Conservation (phyloP, 2,113 vertebrate species). For the Polypterus bichir region DNA sequence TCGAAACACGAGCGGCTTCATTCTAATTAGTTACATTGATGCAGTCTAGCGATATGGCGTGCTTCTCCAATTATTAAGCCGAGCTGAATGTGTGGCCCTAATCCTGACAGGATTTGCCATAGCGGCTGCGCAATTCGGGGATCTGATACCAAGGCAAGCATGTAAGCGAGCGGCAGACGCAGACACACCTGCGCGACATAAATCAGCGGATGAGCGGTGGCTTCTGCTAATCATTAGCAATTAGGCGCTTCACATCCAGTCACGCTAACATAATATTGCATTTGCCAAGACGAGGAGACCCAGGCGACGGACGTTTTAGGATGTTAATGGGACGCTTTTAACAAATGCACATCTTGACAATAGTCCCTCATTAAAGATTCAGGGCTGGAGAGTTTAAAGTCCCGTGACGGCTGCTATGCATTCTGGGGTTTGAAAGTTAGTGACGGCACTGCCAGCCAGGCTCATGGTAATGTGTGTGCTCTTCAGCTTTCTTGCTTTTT, state of each 20-base stretch:
- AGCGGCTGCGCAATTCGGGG: not conserved
- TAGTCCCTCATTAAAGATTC: slow-evolving; percentile 56
- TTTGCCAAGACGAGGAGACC: slow-evolving; percentile 49
- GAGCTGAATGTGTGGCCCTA: slow-evolving; percentile 25
- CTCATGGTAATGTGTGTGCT: not conserved
- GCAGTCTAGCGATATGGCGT: slow-evolving; percentile 28
- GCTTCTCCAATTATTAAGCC: slow-evolving; percentile 36
- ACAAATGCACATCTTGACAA: slow-evolving; percentile 52
- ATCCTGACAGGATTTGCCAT: slow-evolving; percentile 20
- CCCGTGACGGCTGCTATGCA: slow-evolving; percentile 11
- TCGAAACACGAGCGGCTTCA: slow-evolving; percentile 36
- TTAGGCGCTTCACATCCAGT: slow-evolving; percentile 40
- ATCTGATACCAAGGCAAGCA: no score
- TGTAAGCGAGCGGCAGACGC: no score
- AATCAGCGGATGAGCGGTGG: no score
- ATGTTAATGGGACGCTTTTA: slow-evolving; percentile 46
- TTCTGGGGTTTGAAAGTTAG: not conserved
- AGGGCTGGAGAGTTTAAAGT: slow-evolving; percentile 4
- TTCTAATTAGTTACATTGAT: slow-evolving; percentile 58
- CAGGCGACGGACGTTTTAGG: slow-evolving; percentile 23
- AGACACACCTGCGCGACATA: no score
- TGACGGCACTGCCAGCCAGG: not conserved
- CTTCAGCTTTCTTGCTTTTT: not conserved
- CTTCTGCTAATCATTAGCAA: slow-evolving; percentile 17
- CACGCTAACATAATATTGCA: slow-evolving; percentile 29